Evolutionary conservation across 2,113 vertebrate species (phyloP), one percentile per base, ranked within the genome.

Genomic region (Oryzias javanicus): DNA sequence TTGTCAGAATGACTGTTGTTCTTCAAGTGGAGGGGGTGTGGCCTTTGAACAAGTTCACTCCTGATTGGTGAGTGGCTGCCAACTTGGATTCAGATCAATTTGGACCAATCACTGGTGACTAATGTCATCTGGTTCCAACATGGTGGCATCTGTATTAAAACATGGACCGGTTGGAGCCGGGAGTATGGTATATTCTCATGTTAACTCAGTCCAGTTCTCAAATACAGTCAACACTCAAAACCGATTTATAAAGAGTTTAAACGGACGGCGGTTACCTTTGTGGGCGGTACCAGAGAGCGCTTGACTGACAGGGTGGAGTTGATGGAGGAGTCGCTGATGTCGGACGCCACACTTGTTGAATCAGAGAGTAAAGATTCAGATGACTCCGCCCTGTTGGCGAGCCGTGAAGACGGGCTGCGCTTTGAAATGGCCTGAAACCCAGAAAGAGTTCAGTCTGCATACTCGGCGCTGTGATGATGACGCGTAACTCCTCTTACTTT

Each of bases 181-280:
- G 5, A 27, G 25, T 27, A 4, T 6, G 6, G 6, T 8, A 2
- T 35, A 3, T 35, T 35, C 8, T 35, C 8, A 35, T 10, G 12
- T 2, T 35, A 8, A 44, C 42, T 44, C 5, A 8, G 4, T 14
- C 42, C 15, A 14, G 42, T 42, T 14, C 42, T 42, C 42, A 4
- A 15, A 45, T 6, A 45, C 42, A 17, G 14, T 45, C 42, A 45
- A 3, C 12, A 17, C 16, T 46, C 15, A 17, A 15, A 4, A n/a
- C 7, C 6, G n/a, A 46, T n/a, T 1, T n/a, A 46, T n/a, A 7
- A 3, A 3, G 44, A 18, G 3, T 46, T 46, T 6, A 17, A 8
- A 18, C 17, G 5, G 16, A 18, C 14, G 13, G 22, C n/a, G 0
- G 14, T 66, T 85, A 98, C 96, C 94, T 95, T 95, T 59, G 29